Evolutionary conservation across 2,113 vertebrate genomes (phyloP).

Genomic region (Orientallactaga bullata): DNA sequence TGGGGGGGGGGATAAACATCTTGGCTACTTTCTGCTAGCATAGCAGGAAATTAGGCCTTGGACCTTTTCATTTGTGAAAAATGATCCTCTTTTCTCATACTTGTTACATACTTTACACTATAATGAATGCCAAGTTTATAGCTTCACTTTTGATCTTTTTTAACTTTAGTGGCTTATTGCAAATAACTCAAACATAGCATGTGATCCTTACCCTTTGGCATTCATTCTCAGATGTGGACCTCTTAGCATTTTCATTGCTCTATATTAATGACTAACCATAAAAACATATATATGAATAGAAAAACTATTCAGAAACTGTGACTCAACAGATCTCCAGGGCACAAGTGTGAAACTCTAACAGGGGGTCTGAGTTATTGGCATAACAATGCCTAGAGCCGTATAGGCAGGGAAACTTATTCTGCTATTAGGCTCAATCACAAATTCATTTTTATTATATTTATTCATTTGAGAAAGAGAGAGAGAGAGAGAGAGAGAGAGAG

Average conservation of each 20-base stretch:
- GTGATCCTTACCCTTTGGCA: background rate
- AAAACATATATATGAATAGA: no score
- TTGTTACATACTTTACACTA: background rate
- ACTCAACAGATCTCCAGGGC: rapidly evolving
- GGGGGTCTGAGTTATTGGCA: background rate
- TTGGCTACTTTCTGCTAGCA: no score
- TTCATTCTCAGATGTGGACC: background rate
- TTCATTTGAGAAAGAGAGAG: no score
- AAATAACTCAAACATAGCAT: background rate
- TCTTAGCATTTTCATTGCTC: background rate
- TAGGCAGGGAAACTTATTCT: rapidly evolving
- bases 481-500: no score
- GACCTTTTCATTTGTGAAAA: background rate
- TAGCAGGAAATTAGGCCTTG: background rate
- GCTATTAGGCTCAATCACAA: rapidly evolving
- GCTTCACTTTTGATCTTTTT: background rate
- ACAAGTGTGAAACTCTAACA: background rate
- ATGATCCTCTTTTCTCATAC: background rate
- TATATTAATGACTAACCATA: background rate
- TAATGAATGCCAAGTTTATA: background rate
- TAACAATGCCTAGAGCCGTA: background rate
- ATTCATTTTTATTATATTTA: no score
- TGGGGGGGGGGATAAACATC: no score
- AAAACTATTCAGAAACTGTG: background rate
- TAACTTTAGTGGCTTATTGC: background rate